Evolutionary conservation across 1,140 invertebrate genomes (phyloP).

Genomic region (Marisa cornuarietis): DNA sequence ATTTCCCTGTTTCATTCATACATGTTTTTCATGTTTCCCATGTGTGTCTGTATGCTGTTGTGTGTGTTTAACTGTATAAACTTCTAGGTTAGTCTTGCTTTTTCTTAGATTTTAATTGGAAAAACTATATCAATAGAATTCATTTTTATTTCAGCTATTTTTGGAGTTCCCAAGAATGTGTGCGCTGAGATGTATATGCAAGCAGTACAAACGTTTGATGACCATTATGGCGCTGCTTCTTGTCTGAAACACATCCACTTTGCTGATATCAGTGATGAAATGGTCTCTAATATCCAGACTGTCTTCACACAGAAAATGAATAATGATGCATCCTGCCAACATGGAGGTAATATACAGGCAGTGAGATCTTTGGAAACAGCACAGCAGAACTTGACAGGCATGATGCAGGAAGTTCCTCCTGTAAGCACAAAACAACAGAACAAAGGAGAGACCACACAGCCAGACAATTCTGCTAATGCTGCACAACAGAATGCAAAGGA

Average conservation of each 20-base stretch:
- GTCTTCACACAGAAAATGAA: conserved; percentile 2
- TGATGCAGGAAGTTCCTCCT: too few species aligned
- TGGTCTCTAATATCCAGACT: conserved; percentile 26
- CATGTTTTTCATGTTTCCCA: too few species aligned
- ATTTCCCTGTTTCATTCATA: too few species aligned
- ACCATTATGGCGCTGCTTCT: not conserved
- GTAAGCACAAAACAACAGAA: not conserved
- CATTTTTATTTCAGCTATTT: conserved; percentile 36
- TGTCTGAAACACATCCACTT: conserved; percentile 36
- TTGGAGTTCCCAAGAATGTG: conserved; percentile 35
- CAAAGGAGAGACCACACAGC: not conserved
- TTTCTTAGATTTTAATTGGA: too few species aligned
- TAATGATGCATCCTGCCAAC: not conserved
- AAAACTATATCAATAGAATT: too few species aligned
- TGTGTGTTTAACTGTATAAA: too few species aligned
- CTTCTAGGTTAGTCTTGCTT: too few species aligned
- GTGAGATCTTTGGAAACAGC: too few species aligned
- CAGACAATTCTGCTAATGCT: not conserved
- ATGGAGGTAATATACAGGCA: not conserved
- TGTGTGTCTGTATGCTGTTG: too few species aligned
- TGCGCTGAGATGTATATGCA: conserved; percentile 34
- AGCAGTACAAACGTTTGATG: conserved; percentile 26
- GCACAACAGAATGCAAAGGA: not conserved
- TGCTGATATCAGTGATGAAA: conserved; percentile 34
- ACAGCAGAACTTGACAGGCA: too few species aligned